phyloP scores from a whole-genome alignment of 2,113 vertebrate genomes.

The Fulica atra region DNA sequence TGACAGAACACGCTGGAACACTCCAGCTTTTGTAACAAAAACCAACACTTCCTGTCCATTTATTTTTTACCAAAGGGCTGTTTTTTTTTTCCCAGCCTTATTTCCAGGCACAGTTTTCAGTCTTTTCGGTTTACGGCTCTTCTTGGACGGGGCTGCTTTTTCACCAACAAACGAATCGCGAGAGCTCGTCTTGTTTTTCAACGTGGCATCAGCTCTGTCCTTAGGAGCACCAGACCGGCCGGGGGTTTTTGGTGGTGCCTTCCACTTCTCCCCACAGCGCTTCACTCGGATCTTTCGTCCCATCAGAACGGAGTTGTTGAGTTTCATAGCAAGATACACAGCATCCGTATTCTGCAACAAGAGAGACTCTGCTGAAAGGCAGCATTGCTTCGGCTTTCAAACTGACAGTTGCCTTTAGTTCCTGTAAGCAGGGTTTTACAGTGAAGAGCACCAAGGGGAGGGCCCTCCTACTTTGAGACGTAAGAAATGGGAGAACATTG shows the following conservation, averaged over 20 bases:
- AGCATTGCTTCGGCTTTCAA: not conserved
- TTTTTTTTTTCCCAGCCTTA: conserved; percentile 38
- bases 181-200: conserved; percentile 20
- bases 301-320: conserved; percentile 82
- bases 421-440: not conserved
- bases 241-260: conserved; percentile 14
- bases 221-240: not conserved
- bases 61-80: not conserved
- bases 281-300: conserved; percentile 86
- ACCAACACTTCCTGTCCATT: rapidly evolving
- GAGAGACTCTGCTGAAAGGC: not conserved
- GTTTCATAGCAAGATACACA: conserved; percentile 89
- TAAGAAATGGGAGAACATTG: not conserved
- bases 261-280: conserved; percentile 77
- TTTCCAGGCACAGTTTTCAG: conserved; percentile 28
- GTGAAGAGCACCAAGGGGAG: not conserved
- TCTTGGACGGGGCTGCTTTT: conserved; percentile 65
- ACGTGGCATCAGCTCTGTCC: not conserved
- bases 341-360: conserved; percentile 82
- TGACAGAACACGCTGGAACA: too few relatives aligned
- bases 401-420: not conserved
- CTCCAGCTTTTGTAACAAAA: not conserved
- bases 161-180: conserved; percentile 81
- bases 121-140: conserved; percentile 70
- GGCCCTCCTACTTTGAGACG: not conserved